Conservation (phyloP, 2,113 vertebrate genomes). For the Sceloporus tristichus region DNA sequence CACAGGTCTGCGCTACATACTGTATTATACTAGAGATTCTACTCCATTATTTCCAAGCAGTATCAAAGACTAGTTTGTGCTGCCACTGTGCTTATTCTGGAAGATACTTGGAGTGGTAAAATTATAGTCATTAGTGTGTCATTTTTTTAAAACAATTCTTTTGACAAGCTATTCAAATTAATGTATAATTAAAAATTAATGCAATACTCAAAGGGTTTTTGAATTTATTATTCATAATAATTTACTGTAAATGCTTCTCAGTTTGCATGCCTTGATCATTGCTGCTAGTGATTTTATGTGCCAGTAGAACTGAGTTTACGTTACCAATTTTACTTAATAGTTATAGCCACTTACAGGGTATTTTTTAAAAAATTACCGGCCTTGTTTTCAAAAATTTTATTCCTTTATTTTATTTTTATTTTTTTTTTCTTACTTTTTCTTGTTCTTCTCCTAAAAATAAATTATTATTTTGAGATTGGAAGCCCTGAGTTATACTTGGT, state of each 20-base stretch:
- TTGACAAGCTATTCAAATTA: constrained; percentile 74
- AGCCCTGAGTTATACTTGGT: constrained; percentile 84
- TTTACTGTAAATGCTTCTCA: constrained; percentile 90
- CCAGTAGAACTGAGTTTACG: constrained; percentile 87
- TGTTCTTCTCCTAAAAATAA: constrained; percentile 63
- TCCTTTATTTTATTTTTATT: constrained; percentile 59
- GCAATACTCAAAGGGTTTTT: constrained; percentile 89
- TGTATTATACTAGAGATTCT: constrained; percentile 52
- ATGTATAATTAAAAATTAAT: constrained; percentile 76
- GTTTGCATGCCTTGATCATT: constrained; percentile 90
- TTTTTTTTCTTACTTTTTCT: constrained; percentile 45
- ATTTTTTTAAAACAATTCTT: constrained; percentile 63
- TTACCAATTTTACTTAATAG: constrained; percentile 85
- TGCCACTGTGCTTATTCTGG: constrained; percentile 57
- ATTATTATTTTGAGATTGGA: constrained; percentile 80
- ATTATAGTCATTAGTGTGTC: constrained; percentile 54
- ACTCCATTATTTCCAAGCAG: constrained; percentile 54
- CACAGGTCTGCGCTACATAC: constrained; percentile 56
- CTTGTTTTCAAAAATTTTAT: constrained; percentile 69
- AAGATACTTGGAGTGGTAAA: constrained; percentile 62
- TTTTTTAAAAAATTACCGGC: constrained; percentile 76
- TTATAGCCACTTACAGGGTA: constrained; percentile 88
- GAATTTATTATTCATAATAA: constrained; percentile 82
- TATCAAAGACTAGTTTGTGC: constrained; percentile 61
- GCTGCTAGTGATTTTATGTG: constrained; percentile 89